Evolutionary conservation across 2,113 vertebrate genomes (phyloP).

Genomic region (Passer montanus): DNA sequence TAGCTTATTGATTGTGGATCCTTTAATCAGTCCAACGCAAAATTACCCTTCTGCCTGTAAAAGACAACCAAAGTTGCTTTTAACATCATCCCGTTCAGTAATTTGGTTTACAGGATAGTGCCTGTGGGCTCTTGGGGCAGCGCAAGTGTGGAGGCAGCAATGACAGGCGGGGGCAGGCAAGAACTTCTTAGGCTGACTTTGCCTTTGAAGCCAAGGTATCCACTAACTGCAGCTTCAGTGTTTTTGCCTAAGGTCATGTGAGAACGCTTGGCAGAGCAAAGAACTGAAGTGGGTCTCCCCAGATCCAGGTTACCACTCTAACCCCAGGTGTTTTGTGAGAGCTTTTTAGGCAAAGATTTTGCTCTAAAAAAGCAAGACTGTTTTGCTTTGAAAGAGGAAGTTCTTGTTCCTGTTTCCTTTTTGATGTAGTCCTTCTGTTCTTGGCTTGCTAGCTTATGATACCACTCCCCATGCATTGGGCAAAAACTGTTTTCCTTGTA

Average conservation of each 20-base stretch:
- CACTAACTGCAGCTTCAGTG: neutral
- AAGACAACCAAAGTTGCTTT: neutral
- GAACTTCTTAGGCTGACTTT: conserved; percentile 28
- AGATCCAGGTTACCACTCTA: conserved; percentile 42
- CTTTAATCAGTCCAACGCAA: neutral
- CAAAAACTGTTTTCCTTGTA: conserved; percentile 29
- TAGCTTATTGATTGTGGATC: neutral
- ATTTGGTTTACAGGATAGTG: neutral
- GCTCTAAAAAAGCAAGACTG: neutral
- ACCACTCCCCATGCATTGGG: conserved; percentile 28
- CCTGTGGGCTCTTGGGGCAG: neutral
- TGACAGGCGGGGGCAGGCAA: neutral
- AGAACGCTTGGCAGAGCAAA: conserved; percentile 21
- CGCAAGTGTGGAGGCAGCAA: neutral
- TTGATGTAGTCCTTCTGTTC: conserved; percentile 45
- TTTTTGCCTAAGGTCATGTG: conserved; percentile 43
- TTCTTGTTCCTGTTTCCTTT: conserved; percentile 53
- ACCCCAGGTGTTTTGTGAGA: neutral
- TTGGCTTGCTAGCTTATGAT: conserved; percentile 48
- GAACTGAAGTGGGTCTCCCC: conserved; percentile 34
- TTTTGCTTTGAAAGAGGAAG: conserved; percentile 48
- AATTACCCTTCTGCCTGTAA: neutral
- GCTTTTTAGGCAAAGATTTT: conserved; percentile 26
- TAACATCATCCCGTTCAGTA: neutral
- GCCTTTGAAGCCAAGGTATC: conserved; percentile 41